phyloP scores from a whole-genome alignment of 2,797 vertebrate species.

The Sphaeramia orbicularis region DNA sequence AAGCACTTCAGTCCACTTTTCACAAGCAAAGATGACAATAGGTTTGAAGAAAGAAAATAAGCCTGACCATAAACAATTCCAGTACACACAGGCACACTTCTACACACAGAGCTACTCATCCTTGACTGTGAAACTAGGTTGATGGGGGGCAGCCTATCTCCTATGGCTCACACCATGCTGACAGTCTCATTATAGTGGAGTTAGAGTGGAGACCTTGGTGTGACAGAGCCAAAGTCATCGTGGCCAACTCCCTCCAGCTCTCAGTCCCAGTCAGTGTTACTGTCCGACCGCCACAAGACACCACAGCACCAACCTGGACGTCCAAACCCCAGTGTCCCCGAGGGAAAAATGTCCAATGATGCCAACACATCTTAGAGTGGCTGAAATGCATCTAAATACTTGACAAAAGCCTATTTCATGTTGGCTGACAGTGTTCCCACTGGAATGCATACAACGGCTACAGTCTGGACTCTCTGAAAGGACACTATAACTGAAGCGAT shows the following conservation, averaged over 20 bases:
- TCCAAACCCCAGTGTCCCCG: conserved; percentile 12
- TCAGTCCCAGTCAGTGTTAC: conserved; percentile 16
- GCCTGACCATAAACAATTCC: conserved; percentile 31
- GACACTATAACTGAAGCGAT: not conserved
- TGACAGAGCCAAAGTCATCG: conserved; percentile 74
- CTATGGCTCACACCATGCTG: conserved; percentile 60
- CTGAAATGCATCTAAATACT: conserved; percentile 44
- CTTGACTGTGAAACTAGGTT: conserved; percentile 67
- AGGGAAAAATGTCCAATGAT: conserved; percentile 2
- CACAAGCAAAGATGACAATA: conserved; percentile 20
- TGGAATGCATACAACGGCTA: not conserved
- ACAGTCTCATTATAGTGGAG: conserved; percentile 78
- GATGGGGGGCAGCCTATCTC: conserved; percentile 70
- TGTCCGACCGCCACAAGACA: conserved; percentile 36
- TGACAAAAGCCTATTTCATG: conserved; percentile 36
- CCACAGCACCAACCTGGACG: conserved; percentile 4
- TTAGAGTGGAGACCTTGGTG: conserved; percentile 74
- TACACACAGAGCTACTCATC: conserved; percentile 48
- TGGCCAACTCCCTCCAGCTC: conserved; percentile 45
- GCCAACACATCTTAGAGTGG: conserved; percentile 31
- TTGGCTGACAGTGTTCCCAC: conserved; percentile 13
- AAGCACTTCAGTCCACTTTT: conserved; percentile 15
- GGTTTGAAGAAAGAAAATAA: conserved; percentile 31
- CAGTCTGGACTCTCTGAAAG: conserved; percentile 10
- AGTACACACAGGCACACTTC: conserved; percentile 4